Percentiles rank a stretch among this genome's conserved stretches.
Evolutionary conservation across 2,113 vertebrate genomes (phyloP).

Genomic region (Ceyx margarethae): DNA sequence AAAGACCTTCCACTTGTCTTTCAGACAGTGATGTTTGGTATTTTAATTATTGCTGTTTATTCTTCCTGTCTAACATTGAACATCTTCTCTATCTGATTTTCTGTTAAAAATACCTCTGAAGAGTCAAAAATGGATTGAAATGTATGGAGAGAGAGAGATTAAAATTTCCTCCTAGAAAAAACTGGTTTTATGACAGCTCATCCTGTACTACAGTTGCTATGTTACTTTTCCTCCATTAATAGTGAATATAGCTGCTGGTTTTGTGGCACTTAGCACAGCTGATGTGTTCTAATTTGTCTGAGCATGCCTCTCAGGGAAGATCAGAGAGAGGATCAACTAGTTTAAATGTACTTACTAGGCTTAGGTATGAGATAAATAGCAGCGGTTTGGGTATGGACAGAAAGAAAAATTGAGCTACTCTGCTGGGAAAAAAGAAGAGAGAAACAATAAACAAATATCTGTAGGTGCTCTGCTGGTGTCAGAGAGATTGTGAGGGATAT

Average conservation of each 20-base stretch:
- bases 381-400: neutral
- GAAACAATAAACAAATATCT: neutral
- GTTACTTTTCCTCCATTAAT: neutral
- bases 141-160: neutral
- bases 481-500: neutral
- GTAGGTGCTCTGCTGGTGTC: neutral
- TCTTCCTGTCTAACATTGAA: neutral
- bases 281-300: neutral
- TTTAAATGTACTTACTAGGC: neutral
- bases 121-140: neutral
- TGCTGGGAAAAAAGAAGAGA: neutral
- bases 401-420: neutral
- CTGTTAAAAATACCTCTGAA: neutral
- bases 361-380: neutral
- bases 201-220: rapidly evolving
- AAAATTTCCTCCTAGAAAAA: neutral
- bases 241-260: neutral
- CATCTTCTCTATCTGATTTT: neutral
- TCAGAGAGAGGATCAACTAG: neutral
- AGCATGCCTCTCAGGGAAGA: neutral
- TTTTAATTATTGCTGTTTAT: neutral
- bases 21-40: neutral
- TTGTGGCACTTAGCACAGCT: neutral
- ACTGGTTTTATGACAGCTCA: neutral
- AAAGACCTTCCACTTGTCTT: neutral